These are phyloP conservation scores for Ctenosaura bakeri DNA, from an alignment of 2,797 vertebrate species.

Conservation along the genomic window DNA sequence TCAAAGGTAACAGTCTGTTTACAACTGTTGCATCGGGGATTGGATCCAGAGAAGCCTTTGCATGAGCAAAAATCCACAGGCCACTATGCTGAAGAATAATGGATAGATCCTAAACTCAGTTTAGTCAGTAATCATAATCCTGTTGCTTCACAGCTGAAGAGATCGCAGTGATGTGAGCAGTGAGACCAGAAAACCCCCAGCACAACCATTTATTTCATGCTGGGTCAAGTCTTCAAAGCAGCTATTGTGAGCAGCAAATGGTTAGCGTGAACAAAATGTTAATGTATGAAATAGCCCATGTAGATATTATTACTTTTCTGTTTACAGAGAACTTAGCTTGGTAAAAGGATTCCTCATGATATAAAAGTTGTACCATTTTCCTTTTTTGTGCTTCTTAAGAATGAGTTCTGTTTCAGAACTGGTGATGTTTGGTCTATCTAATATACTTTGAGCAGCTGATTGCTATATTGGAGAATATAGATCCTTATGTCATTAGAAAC, in stretches of 20 bases:
- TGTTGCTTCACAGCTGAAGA: neutral
- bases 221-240: neutral
- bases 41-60: neutral
- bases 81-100: neutral
- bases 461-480: neutral
- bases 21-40: neutral
- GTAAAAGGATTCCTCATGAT: neutral
- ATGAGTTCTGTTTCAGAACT: neutral
- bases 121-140: neutral
- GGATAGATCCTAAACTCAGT: neutral
- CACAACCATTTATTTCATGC: neutral
- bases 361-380: neutral
- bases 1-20: neutral
- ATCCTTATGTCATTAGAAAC: constrained; percentile 26
- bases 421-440: neutral
- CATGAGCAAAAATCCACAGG: neutral
- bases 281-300: neutral
- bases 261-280: too few species aligned
- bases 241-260: neutral
- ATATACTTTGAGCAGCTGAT: neutral
- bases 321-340: neutral
- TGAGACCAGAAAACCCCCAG: neutral
- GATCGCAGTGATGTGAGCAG: neutral
- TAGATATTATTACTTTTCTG: neutral
- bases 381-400: constrained; percentile 35